Evolutionary conservation across 2,113 vertebrate genomes (phyloP).

Genomic region (Reinhardtius hippoglossoides): DNA sequence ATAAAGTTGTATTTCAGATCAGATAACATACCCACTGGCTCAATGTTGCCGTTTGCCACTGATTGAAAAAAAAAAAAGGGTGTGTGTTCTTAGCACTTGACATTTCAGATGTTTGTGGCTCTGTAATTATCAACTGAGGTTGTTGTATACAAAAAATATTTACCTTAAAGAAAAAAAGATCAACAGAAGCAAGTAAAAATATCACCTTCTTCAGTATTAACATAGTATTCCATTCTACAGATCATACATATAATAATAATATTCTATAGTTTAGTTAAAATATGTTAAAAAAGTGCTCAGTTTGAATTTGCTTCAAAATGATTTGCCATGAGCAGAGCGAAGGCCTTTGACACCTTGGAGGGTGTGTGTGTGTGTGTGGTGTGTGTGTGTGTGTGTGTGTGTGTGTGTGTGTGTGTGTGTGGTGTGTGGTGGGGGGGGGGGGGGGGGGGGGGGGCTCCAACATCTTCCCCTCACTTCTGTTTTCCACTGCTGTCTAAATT

Average conservation of each 20-base stretch:
- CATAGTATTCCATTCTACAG: too few species aligned
- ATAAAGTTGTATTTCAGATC: constrained; percentile 7
- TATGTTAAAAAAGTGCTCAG: too few species aligned
- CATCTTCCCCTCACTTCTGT: constrained; percentile 50
- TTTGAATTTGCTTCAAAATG: too few species aligned
- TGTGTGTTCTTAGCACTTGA: not conserved
- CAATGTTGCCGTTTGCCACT: constrained; percentile 8
- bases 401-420: not conserved
- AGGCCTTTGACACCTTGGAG: constrained; percentile 1
- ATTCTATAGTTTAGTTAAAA: too few species aligned
- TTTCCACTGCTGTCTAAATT: constrained; percentile 54
- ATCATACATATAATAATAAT: too few species aligned
- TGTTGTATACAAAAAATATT: not conserved
- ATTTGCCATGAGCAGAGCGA: constrained; percentile 14
- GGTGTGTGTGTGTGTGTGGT: not conserved
- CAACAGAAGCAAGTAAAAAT: too few species aligned
- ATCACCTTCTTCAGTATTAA: too few species aligned
- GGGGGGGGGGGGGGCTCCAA: not conserved
- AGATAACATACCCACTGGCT: not conserved
- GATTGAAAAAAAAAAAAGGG: not conserved
- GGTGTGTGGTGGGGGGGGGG: too few species aligned
- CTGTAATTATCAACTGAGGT: not conserved
- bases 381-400: not conserved
- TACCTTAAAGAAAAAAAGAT: too few species aligned
- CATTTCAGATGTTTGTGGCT: not conserved